These are phyloP conservation scores for Tolypeutes matacus DNA, from an alignment of 2,797 vertebrate genomes.

Conservation along the genomic window DNA sequence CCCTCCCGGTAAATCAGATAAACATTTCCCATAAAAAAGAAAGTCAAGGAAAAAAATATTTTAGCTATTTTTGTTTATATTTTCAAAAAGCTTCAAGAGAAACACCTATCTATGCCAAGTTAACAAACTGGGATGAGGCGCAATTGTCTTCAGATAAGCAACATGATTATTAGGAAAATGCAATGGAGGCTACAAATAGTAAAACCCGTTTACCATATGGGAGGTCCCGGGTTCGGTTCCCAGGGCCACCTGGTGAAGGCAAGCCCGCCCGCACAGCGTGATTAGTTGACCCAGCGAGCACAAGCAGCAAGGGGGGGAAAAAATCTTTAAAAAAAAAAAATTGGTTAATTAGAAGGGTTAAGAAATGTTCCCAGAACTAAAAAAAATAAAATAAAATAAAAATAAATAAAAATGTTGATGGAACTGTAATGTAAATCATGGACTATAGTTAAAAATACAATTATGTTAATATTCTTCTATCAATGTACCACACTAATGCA, in stretches of 20 bases:
- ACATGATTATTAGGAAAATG: neutral
- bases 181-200: neutral
- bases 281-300: too few species aligned
- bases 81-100: constrained; percentile 22
- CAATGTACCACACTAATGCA: too few species aligned
- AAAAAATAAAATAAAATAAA: neutral
- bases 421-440: too few species aligned
- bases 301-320: too few species aligned
- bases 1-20: neutral
- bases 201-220: too few species aligned
- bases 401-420: too few species aligned
- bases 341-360: neutral
- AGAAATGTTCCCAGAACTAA: neutral
- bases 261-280: too few species aligned
- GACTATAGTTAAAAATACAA: too few species aligned
- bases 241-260: too few species aligned
- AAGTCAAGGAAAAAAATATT: neutral
- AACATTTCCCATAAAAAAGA: neutral
- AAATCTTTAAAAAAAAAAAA: neutral
- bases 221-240: too few species aligned
- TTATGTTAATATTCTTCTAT: too few species aligned
- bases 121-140: neutral
- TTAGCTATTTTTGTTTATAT: neutral
- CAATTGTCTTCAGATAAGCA: neutral
- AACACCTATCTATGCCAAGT: neutral